Conservation (phyloP, 30 jellyfish, hydroid and myxozoan genomes). For the Turritopsis rubra region DNA sequence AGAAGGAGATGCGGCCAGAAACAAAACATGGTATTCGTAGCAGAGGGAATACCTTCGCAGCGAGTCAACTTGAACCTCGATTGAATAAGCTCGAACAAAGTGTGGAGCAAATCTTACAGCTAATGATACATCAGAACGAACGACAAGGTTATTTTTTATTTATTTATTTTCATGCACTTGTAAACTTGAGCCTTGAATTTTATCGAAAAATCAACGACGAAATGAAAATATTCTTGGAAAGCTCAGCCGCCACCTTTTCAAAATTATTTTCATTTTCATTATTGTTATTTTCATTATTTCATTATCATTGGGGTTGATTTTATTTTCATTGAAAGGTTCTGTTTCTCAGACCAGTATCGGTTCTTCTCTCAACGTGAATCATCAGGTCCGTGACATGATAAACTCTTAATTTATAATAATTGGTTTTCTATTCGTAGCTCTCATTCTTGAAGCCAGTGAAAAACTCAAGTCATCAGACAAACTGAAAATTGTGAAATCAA, state of each 20-base stretch:
- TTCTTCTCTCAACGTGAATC: not conserved
- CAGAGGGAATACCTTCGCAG: slow-evolving; percentile 33
- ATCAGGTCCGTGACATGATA: not conserved
- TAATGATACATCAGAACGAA: slow-evolving; percentile 56
- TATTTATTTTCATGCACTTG: not conserved
- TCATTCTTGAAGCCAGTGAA: slow-evolving; percentile 50
- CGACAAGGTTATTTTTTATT: slow-evolving; percentile 73
- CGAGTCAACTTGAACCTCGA: slow-evolving; percentile 50
- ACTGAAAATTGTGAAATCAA: not conserved
- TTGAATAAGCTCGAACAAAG: slow-evolving; percentile 49
- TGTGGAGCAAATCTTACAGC: slow-evolving; percentile 54
- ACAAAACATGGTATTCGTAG: slow-evolving; percentile 40
- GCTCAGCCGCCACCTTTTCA: no score
- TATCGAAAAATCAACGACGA: no score
- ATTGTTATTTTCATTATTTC: no score
- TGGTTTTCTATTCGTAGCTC: slow-evolving; percentile 30
- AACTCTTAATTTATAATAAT: not conserved
- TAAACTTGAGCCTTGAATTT: no score
- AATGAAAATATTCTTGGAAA: no score
- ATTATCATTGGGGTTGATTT: no score
- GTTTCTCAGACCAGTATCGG: no score
- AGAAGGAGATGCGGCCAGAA: slow-evolving; percentile 39
- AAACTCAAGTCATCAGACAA: slow-evolving; percentile 4
- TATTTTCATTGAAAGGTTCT: no score
- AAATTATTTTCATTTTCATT: no score